phyloP scores from a whole-genome alignment of 2,113 vertebrate genomes.

The Tauraco erythrolophus region DNA sequence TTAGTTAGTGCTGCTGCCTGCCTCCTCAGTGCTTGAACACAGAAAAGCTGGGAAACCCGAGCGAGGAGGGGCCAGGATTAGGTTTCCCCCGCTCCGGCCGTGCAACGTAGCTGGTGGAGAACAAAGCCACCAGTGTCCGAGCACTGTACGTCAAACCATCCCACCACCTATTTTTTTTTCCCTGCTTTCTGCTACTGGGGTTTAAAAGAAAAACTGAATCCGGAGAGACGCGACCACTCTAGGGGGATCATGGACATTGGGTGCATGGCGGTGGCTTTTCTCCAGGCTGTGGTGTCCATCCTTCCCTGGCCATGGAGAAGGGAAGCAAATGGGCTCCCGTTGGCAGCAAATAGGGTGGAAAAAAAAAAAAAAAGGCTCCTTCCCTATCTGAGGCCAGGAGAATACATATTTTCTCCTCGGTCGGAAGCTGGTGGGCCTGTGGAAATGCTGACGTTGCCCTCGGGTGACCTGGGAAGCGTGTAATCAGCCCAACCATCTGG shows the following conservation, averaged over 20 bases:
- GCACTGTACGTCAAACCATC: neutral
- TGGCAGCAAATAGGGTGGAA: neutral
- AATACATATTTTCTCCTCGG: neutral
- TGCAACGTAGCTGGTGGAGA: neutral
- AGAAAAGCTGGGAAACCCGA: neutral
- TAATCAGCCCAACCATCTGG: neutral
- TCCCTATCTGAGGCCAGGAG: accelerated
- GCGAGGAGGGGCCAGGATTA: neutral
- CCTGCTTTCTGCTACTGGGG: neutral
- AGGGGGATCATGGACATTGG: accelerated
- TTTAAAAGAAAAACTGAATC: neutral
- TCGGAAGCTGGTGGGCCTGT: neutral
- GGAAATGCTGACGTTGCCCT: neutral
- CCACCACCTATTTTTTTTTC: neutral
- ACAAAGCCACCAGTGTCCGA: slow-evolving; percentile 2
- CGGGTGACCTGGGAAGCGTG: neutral
- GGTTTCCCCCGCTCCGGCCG: neutral
- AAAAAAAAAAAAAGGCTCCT: neutral
- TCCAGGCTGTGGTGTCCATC: accelerated
- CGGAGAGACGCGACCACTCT: neutral
- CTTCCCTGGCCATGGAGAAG: neutral
- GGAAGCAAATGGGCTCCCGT: accelerated
- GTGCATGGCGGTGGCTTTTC: accelerated
- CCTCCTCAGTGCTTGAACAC: neutral
- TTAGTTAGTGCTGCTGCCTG: neutral